These are phyloP conservation scores for Meleagris gallopavo DNA, from an alignment of 2,113 vertebrate genomes.

Conservation along the genomic window DNA sequence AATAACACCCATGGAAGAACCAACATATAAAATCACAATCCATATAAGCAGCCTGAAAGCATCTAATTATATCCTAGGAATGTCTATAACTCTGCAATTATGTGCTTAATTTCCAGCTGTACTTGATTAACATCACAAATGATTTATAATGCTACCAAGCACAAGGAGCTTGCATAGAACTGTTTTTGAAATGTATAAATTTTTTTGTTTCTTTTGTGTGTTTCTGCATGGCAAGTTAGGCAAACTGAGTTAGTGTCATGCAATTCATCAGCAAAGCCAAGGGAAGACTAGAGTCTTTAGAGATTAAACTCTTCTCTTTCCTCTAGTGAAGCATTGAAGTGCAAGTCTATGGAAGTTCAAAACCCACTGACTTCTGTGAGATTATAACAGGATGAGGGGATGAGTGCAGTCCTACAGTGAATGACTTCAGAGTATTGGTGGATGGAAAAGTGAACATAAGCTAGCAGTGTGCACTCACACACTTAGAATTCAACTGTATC, in stretches of 20 bases:
- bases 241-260: accelerated
- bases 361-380: background rate
- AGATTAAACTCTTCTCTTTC: background rate
- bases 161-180: background rate
- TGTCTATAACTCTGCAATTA: conserved; percentile 41
- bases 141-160: background rate
- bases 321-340: background rate
- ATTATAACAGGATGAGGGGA: background rate
- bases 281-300: background rate
- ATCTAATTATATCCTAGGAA: conserved; percentile 23
- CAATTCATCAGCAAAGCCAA: background rate
- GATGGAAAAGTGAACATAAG: background rate
- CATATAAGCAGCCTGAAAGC: background rate
- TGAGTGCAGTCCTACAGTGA: background rate
- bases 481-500: background rate
- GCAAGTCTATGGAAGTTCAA: background rate
- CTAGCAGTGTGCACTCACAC: background rate
- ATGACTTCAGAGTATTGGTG: background rate
- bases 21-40: background rate
- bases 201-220: background rate
- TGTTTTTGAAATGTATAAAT: background rate
- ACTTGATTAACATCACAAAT: conserved; percentile 26
- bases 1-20: background rate
- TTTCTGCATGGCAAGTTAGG: background rate
- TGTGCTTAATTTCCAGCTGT: conserved; percentile 48